Evolutionary conservation across 2,113 vertebrate species (phyloP).

Genomic region (Helogale parvula): DNA sequence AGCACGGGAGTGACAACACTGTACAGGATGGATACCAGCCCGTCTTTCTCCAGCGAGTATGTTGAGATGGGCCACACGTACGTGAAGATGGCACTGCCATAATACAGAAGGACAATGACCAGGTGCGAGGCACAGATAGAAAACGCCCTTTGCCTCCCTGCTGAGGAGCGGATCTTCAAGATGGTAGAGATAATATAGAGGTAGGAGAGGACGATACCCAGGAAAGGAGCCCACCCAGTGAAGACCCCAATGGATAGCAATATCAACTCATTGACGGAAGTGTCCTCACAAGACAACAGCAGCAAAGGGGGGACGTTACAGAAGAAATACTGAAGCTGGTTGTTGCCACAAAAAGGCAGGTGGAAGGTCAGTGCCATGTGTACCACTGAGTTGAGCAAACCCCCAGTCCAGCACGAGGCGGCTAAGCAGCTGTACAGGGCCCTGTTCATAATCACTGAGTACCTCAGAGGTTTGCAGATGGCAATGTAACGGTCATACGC

Average conservation of each 20-base stretch:
- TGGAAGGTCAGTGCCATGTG: slow-evolving; percentile 21
- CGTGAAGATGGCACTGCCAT: neutral
- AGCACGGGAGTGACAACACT: neutral
- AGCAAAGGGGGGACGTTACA: slow-evolving; percentile 62
- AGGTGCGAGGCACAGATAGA: neutral
- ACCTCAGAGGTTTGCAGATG: slow-evolving; percentile 35
- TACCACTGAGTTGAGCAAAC: slow-evolving; percentile 51
- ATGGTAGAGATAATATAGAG: neutral
- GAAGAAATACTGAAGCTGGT: slow-evolving; percentile 62
- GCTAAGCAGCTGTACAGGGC: neutral
- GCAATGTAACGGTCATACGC: slow-evolving; percentile 15
- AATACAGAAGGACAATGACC: neutral
- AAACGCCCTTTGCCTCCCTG: neutral
- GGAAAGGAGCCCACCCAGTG: neutral
- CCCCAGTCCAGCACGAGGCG: slow-evolving; percentile 22
- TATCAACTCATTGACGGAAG: neutral
- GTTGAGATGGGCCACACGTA: too few relatives aligned
- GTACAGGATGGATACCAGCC: neutral
- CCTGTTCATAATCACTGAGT: neutral
- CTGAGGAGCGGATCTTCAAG: neutral
- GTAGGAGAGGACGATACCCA: neutral
- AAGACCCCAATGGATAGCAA: neutral
- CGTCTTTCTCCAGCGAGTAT: neutral
- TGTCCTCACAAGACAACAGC: neutral
- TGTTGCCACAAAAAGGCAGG: slow-evolving; percentile 63